Percentiles rank a stretch among this genome's conserved stretches.
Conservation (phyloP, 2,888 invertebrate genomes). For the Cerceris rybyensis region DNA sequence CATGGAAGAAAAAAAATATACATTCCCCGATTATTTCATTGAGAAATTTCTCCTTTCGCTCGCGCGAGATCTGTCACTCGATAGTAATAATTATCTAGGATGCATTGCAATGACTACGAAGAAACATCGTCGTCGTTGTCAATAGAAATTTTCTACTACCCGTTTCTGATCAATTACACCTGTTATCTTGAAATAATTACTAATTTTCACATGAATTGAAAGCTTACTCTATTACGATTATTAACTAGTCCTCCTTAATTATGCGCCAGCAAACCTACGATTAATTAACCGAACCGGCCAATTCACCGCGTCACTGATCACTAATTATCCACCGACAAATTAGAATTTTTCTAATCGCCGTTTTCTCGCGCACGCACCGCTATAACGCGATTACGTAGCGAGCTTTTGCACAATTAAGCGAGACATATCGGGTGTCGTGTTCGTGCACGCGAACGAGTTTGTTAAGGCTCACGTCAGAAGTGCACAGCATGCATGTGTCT, state of each 20-base stretch:
- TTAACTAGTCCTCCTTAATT: conserved; percentile 13
- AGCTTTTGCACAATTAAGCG: conserved; percentile 52
- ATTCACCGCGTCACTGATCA: neutral
- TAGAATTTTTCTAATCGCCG: conserved; percentile 16
- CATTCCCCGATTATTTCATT: no score
- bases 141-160: no score
- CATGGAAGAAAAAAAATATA: no score
- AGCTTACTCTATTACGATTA: conserved; percentile 1
- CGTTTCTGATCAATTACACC: neutral
- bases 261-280: conserved; percentile 9
- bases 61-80: no score
- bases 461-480: conserved; percentile 44
- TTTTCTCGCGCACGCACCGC: conserved; percentile 18
- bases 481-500: conserved; percentile 44
- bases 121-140: no score
- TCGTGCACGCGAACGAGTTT: conserved; percentile 44
- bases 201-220: neutral
- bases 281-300: conserved; percentile 16
- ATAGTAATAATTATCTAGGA: no score
- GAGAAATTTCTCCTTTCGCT: no score
- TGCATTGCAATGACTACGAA: no score
- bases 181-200: neutral
- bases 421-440: conserved; percentile 51
- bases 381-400: conserved; percentile 39
- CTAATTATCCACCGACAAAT: conserved; percentile 34